Conservation (phyloP, 1,140 invertebrate species). For the Nasonia vitripennis region DNA sequence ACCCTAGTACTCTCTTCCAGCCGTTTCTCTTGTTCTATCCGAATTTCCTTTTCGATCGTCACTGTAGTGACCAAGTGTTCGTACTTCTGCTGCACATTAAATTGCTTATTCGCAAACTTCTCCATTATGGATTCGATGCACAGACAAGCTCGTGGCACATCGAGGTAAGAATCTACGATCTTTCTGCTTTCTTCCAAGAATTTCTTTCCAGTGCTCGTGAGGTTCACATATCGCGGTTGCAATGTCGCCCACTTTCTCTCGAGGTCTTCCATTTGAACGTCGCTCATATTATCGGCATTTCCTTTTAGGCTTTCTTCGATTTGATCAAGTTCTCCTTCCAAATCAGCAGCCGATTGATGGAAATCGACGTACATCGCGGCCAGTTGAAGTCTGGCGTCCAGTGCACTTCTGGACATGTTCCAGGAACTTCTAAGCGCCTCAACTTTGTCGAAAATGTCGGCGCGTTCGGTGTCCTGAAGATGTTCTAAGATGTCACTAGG, state of each 20-base stretch:
- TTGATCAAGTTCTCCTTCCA: constrained; percentile 81
- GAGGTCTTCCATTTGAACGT: constrained; percentile 75
- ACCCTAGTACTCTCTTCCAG: constrained; percentile 85
- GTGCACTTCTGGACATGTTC: constrained; percentile 78
- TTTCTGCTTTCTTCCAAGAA: constrained; percentile 82
- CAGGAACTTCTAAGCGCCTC: constrained; percentile 79
- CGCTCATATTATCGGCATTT: constrained; percentile 70
- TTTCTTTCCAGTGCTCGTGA: constrained; percentile 79
- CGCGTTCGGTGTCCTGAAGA: constrained; percentile 79
- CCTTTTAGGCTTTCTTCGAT: constrained; percentile 78
- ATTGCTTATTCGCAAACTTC: constrained; percentile 81
- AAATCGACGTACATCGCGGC: constrained; percentile 84
- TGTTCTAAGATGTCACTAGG: constrained; percentile 81
- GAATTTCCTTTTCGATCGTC: constrained; percentile 80
- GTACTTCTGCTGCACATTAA: constrained; percentile 81
- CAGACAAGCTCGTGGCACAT: constrained; percentile 80
- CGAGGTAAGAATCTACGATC: constrained; percentile 85
- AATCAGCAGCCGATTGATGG: constrained; percentile 81
- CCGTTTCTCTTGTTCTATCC: constrained; percentile 82
- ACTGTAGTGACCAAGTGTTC: constrained; percentile 82
- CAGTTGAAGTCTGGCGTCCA: constrained; percentile 80
- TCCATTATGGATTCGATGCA: constrained; percentile 84
- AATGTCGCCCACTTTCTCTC: constrained; percentile 80
- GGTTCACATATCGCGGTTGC: constrained; percentile 77
- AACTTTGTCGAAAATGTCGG: constrained; percentile 80